Conservation (phyloP, 1,140 invertebrate genomes). For the Bicyclus anynana region DNA sequence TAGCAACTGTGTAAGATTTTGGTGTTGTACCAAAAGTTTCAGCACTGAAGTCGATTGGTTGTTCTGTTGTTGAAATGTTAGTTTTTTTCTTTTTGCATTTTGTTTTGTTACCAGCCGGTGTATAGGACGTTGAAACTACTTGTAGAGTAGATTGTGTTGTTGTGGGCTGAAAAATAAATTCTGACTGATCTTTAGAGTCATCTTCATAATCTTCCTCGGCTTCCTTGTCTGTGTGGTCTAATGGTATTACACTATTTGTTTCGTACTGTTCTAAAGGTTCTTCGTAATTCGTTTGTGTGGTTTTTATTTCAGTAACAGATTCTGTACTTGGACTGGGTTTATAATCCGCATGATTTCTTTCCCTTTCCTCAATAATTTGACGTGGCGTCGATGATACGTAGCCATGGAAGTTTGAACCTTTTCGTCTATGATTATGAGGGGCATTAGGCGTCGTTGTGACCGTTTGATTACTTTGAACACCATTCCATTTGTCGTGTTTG, state of each 20-base stretch:
- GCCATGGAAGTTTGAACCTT: constrained; percentile 65
- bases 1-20: constrained; percentile 23
- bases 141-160: background rate
- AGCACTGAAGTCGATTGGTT: constrained; percentile 3
- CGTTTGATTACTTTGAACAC: constrained; percentile 41
- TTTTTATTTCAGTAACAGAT: constrained; percentile 2
- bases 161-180: constrained; percentile 55
- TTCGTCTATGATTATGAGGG: constrained; percentile 41
- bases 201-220: constrained; percentile 27
- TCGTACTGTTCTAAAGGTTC: constrained; percentile 28
- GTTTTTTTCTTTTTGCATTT: constrained; percentile 69
- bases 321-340: constrained; percentile 13
- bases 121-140: constrained; percentile 28
- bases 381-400: constrained; percentile 40
- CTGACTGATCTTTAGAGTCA: constrained; percentile 43
- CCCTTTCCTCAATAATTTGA: constrained; percentile 26
- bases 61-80: constrained; percentile 23
- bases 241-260: constrained; percentile 30
- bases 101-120: constrained; percentile 51
- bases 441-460: constrained; percentile 16
- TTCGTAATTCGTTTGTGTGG: constrained; percentile 24
- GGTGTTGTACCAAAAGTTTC: constrained; percentile 17
- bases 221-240: constrained; percentile 22
- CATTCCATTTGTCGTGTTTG: constrained; percentile 63
- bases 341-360: constrained; percentile 30